phyloP scores from a whole-genome alignment of 2,113 vertebrate genomes.

The Podarcis muralis region DNA sequence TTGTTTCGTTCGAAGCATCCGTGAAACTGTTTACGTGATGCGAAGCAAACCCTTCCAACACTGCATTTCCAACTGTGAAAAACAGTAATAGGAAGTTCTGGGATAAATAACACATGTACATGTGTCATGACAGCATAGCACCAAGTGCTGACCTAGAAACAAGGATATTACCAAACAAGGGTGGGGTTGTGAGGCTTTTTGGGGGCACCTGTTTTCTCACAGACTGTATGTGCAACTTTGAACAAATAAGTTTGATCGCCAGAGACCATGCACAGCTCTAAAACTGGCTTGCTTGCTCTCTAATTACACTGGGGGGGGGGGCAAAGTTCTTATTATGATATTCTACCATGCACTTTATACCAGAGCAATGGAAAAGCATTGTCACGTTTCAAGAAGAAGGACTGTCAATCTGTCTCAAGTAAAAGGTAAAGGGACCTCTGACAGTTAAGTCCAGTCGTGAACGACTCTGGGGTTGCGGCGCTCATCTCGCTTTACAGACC shows the following conservation, averaged over 20 bases:
- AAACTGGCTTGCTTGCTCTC: neutral
- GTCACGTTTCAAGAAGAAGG: neutral
- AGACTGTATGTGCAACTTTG: neutral
- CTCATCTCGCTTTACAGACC: no score
- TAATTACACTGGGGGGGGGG: neutral
- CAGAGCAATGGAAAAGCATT: neutral
- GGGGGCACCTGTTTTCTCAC: neutral
- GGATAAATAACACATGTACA: neutral
- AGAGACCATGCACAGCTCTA: neutral
- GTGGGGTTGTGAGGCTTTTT: neutral
- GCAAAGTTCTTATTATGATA: neutral
- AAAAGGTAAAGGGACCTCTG: no score
- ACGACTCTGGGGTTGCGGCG: no score
- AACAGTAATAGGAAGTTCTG: neutral
- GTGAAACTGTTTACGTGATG: neutral
- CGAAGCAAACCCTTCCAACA: neutral
- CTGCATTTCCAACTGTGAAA: slow-evolving; percentile 6
- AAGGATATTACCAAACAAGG: neutral
- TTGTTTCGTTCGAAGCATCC: slow-evolving; percentile 27
- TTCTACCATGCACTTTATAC: neutral
- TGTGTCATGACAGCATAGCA: neutral
- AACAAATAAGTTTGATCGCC: neutral
- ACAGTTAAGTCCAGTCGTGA: no score
- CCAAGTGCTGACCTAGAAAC: neutral
- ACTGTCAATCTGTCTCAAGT: no score